phyloP scores from a whole-genome alignment of 2,797 vertebrate species.

The Malurus splendens region DNA sequence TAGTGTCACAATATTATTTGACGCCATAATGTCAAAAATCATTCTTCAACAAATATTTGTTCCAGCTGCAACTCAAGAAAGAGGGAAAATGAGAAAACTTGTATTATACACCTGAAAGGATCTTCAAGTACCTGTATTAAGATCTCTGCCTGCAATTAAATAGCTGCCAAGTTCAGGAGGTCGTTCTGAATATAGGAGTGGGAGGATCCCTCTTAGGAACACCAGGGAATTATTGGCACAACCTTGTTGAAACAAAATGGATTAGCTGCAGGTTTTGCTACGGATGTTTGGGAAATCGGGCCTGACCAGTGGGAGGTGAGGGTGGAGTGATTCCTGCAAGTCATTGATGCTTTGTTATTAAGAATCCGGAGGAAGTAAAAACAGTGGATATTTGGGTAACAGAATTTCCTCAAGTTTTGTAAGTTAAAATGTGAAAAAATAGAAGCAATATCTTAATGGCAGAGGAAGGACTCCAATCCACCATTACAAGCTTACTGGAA shows the following conservation, averaged over 20 bases:
- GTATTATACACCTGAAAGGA: neutral
- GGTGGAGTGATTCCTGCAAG: constrained; percentile 59
- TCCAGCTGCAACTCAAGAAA: neutral
- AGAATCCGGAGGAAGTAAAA: constrained; percentile 57
- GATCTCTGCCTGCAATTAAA: neutral
- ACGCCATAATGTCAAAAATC: neutral
- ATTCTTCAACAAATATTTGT: neutral
- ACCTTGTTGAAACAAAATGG: neutral
- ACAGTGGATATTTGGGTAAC: constrained; percentile 41
- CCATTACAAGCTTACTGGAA: neutral
- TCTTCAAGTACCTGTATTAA: neutral
- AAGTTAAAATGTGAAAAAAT: constrained; percentile 26
- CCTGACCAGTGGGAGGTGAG: constrained; percentile 34
- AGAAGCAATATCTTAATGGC: neutral
- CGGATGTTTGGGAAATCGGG: constrained; percentile 17
- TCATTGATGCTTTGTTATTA: constrained; percentile 52
- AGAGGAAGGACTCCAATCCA: neutral
- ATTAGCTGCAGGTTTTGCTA: constrained; percentile 12
- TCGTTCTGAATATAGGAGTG: neutral
- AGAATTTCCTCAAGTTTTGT: constrained; percentile 49
- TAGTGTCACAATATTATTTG: neutral
- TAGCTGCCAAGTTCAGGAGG: neutral
- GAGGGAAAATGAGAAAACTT: neutral
- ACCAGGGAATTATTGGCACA: constrained; percentile 23
- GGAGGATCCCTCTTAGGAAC: constrained; percentile 30